Base-by-base conservation (phyloP, 2,113 vertebrate species). In the Phylloscopus trochilus region DNA sequence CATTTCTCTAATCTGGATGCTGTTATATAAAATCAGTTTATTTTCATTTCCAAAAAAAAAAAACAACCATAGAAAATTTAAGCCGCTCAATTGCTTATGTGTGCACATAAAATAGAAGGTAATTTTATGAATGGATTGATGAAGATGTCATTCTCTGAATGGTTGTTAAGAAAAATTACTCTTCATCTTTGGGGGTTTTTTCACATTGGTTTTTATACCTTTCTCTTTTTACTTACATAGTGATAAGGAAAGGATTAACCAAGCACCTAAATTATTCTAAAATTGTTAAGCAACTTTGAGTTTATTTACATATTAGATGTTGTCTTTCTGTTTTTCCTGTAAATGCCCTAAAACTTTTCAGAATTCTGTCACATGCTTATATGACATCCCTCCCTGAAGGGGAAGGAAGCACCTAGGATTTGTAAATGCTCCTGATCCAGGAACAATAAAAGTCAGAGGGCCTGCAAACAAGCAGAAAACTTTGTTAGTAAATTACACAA, bases 361-460 rank as follows among this genome's bases (percentile, higher is more conserved):
- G 52, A 78, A 59, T 74, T 93, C 43, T 80, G 22, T 33, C 15
- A 8, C 19, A 21, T 15, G 6, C 13, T 86, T 76, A 31, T 44
- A 13, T 41, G n/a, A 35, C 31, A 30, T 43, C 8, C 8, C 12
- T 37, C 7, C 15, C 4, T 51, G 43, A 73, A 27, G 27, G 5
- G 11, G 14, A 49, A 31, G 0, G 0, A 56, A 73, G 11, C 5
- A 26, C 16, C 8, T 43, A 27, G 23, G 18, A 44, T 44, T 51
- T 0, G 0, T 51, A 43, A 56, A 31, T 43, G 43, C 26, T 73
- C 27, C 21, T 44, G 13, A 18, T 59, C 3, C 17, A 33, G 37
- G 12, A 81, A 28, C 8, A 35, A 28, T 7, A 37, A 6, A 59
- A 66, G 27, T 43, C 16, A 49, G 67, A 64, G 14, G 10, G 12